Percentiles rank a stretch among this genome's conserved stretches.
Evolutionary conservation across 1,140 invertebrate species (phyloP).

Genomic region (Carcinoscorpius rotundicauda): DNA sequence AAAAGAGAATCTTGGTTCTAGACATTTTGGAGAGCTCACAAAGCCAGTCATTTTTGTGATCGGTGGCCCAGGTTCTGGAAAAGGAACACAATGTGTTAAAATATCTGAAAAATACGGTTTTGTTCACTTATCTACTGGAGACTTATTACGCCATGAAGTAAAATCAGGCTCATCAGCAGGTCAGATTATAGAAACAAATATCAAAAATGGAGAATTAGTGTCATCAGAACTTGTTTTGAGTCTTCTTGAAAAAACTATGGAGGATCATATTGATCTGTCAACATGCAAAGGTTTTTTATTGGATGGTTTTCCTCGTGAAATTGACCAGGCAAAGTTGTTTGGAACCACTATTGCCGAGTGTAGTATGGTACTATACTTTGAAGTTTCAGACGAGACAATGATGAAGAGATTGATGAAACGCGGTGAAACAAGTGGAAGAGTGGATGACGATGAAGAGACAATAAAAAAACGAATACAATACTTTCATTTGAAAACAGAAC

Average conservation of each 20-base stretch:
- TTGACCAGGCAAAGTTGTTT: constrained; percentile 76
- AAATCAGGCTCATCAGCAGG: constrained; percentile 71
- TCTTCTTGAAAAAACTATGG: constrained; percentile 72
- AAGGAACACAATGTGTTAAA: constrained; percentile 68
- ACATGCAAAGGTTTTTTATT: constrained; percentile 82
- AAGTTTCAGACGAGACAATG: constrained; percentile 74
- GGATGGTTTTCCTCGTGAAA: constrained; percentile 89
- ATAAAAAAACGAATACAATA: constrained; percentile 87
- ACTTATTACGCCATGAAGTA: constrained; percentile 78
- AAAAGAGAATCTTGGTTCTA: too few species aligned
- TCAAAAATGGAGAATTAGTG: constrained; percentile 80
- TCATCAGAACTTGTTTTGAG: constrained; percentile 67
- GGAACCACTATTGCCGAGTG: constrained; percentile 57
- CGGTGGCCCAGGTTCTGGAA: constrained; percentile 78
- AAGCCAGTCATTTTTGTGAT: too few species aligned
- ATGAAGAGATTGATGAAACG: constrained; percentile 68
- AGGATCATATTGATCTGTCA: constrained; percentile 45
- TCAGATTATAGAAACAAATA: constrained; percentile 61
- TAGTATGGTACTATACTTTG: constrained; percentile 63
- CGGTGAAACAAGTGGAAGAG: constrained; percentile 80
- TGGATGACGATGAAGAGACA: constrained; percentile 94
- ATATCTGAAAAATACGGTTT: constrained; percentile 69
- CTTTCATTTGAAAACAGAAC: constrained; percentile 79
- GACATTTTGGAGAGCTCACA: too few species aligned
- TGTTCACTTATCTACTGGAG: constrained; percentile 79